A percentile compares a stretch with the other conserved stretches of the same genome.
Evolutionary conservation across 2,113 vertebrate genomes (phyloP).

Genomic region (Rhegmatorhina hoffmannsi): DNA sequence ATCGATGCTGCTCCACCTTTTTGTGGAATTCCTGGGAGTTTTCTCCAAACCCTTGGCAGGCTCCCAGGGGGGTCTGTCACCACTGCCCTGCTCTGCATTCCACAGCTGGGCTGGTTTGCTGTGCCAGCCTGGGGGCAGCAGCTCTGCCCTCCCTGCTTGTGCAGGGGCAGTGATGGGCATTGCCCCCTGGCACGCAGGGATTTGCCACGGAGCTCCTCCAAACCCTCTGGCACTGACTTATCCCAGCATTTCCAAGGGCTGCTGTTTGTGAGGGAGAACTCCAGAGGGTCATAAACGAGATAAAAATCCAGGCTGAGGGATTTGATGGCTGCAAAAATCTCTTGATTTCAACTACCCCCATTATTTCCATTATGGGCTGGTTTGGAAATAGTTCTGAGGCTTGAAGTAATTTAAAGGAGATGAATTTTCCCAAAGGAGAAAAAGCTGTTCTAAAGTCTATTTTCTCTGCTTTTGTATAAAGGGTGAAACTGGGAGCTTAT

Average conservation of each 20-base stretch:
- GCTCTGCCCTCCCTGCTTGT: slow-evolving; percentile 19
- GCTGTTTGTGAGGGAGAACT: background rate
- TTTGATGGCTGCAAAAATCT: background rate
- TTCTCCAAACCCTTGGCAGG: background rate
- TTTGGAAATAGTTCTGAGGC: background rate
- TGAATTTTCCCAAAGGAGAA: background rate
- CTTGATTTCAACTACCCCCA: background rate
- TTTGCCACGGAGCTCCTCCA: background rate
- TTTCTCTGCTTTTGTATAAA: background rate
- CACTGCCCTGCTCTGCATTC: background rate
- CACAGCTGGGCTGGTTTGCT: slow-evolving; percentile 7
- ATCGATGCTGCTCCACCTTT: background rate
- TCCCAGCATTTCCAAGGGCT: background rate
- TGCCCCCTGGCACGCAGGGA: background rate
- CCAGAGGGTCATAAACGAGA: background rate
- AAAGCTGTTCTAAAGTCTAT: background rate
- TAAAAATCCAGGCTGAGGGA: background rate
- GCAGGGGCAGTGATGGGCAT: background rate
- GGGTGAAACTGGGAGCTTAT: background rate
- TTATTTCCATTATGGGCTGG: background rate
- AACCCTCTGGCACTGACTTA: slow-evolving; percentile 6
- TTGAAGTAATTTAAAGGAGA: background rate
- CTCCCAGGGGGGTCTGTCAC: background rate
- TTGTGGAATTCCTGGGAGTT: slow-evolving; percentile 4
- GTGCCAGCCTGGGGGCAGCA: background rate